Evolutionary conservation across 2,888 invertebrate genomes (phyloP), one percentile per base, ranked within the genome.

Genomic region (Leptinotarsa tumamoca): DNA sequence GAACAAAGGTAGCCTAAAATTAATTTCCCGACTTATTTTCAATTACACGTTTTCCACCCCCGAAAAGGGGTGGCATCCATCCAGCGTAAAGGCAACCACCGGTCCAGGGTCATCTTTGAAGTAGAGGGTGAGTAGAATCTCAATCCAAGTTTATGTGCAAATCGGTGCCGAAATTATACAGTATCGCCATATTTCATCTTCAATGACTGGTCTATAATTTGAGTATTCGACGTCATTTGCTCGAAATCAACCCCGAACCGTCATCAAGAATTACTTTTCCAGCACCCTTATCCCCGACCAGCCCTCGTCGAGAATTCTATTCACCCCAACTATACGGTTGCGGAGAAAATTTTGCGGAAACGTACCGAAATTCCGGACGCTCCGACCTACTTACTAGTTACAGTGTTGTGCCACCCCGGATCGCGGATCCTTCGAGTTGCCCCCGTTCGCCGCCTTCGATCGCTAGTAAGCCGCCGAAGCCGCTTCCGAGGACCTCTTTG

Each of bases 371-470:
- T 80, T 81, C 83, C 76, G 78, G 76, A 61, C 68, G 75, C 23
- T 70, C 79, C 67, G 82, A 83, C 77, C 82, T 82, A 80, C 80
- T 78, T 80, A 81, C 82, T 56, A 82, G 81, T 78, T 83, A 80
- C 77, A 80, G 78, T 76, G 77, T 81, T 67, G 63, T 79, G 75
- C 75, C 80, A 23, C 79, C 81, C 58, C 76, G 17, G n/a, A 80
- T 67, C 67, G 78, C 73, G 69, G 80, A 80, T 77, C 74, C 52
- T 23, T 15, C 58, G 27, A 58, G 23, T 58, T 58, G 21, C 18
- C 69, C 21, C 33, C 74, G 56, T 50, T 76, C 75, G 63, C 43
- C 33, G 63, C 63, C 63, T 18, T 18, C 74, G 33, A 67, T 78
- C 33, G 71, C 74, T 14, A 61, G 68, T 33, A 79, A 73, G 56